phyloP scores from a whole-genome alignment of 2,888 invertebrate species.

The Agrochola circellaris region DNA sequence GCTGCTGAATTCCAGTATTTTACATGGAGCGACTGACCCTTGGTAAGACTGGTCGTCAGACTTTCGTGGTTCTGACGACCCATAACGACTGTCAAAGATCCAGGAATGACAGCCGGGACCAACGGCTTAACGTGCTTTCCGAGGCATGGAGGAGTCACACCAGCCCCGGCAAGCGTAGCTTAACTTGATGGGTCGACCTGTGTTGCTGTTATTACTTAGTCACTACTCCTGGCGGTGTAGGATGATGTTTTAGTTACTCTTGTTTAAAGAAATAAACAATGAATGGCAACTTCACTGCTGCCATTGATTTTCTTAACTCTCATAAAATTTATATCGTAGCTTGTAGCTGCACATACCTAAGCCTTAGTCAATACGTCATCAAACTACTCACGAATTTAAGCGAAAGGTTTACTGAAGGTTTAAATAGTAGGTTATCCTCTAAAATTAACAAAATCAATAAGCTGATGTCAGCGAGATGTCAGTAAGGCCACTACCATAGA shows the following conservation, averaged over 20 bases:
- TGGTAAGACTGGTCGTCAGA: too few relatives aligned
- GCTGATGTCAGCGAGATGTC: slow-evolving; percentile 72
- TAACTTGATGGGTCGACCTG: too few relatives aligned
- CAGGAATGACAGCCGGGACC: too few relatives aligned
- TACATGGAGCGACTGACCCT: too few relatives aligned
- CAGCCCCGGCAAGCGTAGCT: too few relatives aligned
- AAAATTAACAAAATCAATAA: slow-evolving; percentile 68
- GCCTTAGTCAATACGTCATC: slow-evolving; percentile 13
- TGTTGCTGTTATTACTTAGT: too few relatives aligned
- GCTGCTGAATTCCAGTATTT: too few relatives aligned
- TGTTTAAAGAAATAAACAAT: not conserved
- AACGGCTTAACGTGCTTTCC: too few relatives aligned
- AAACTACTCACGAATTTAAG: slow-evolving; percentile 16
- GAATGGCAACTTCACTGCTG: not conserved
- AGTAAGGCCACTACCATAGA: slow-evolving; percentile 62
- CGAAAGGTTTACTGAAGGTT: slow-evolving; percentile 28
- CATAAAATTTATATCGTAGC: not conserved
- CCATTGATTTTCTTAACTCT: not conserved
- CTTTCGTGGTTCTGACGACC: too few relatives aligned
- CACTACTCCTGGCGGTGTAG: too few relatives aligned
- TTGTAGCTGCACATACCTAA: not conserved
- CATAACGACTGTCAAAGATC: too few relatives aligned
- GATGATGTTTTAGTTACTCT: not conserved
- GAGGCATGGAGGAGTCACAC: too few relatives aligned
- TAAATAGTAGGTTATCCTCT: slow-evolving; percentile 33